Evolutionary conservation across 2,888 invertebrate species (phyloP).

Genomic region (Stenotaenia linearis): DNA sequence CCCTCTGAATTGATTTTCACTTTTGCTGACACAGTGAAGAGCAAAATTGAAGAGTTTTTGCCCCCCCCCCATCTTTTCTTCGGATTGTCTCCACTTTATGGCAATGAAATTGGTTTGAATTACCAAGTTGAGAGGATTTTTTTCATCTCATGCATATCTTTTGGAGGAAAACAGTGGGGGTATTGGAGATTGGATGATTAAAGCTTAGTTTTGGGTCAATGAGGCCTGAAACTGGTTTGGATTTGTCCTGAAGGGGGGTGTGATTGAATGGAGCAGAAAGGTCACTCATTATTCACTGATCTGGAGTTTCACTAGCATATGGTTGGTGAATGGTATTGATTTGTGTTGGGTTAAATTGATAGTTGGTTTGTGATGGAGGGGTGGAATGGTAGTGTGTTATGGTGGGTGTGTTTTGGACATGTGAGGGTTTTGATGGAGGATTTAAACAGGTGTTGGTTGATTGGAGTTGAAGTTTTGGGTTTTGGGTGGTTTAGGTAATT

Average conservation of each 20-base stretch:
- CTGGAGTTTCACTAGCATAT: neutral
- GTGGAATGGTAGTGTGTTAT: neutral
- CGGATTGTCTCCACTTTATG: neutral
- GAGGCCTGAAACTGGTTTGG: neutral
- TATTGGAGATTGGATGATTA: neutral
- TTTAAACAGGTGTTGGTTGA: no score
- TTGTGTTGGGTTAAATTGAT: neutral
- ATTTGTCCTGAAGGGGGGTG: neutral
- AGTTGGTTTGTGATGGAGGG: neutral
- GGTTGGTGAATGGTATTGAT: neutral
- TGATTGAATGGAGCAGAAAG: neutral
- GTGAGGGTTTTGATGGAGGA: neutral
- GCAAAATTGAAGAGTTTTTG: neutral
- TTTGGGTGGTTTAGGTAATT: no score
- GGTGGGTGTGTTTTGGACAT: no score
- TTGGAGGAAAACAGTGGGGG: neutral
- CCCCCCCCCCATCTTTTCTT: no score
- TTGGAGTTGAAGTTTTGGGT: no score
- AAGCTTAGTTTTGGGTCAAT: neutral
- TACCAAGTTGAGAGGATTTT: neutral
- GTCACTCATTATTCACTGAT: neutral
- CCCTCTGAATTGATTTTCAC: neutral
- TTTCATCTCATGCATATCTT: neutral
- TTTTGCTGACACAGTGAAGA: constrained; percentile 3
- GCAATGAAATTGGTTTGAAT: neutral